Evolutionary conservation across 2,888 invertebrate species (phyloP).

Genomic region (Oscheius sp.): DNA sequence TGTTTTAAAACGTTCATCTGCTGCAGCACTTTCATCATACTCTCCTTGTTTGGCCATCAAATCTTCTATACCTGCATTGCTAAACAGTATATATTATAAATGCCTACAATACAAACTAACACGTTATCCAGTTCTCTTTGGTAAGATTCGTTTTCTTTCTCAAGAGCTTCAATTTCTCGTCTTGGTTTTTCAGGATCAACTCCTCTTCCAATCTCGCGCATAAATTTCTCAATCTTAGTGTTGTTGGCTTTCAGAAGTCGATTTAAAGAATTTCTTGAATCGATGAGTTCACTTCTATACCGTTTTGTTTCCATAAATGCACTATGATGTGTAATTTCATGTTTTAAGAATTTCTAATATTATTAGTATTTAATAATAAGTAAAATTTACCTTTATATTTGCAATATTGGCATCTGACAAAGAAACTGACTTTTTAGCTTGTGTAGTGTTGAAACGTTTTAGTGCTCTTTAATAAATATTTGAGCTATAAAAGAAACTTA

Average conservation of each 20-base stretch:
- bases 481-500: neutral
- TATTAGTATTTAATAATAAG: neutral
- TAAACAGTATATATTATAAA: neutral
- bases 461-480: neutral
- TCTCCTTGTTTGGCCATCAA: neutral
- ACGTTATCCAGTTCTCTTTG: slow-evolving; percentile 37
- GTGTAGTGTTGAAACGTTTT: neutral
- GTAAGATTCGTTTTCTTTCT: slow-evolving; percentile 36
- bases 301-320: neutral
- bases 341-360: neutral
- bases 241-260: neutral
- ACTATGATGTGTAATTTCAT: neutral
- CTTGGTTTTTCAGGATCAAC: slow-evolving; percentile 26
- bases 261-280: neutral
- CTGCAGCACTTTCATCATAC: neutral
- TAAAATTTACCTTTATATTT: neutral
- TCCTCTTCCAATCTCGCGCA: neutral
- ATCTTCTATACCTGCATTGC: neutral
- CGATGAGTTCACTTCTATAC: neutral
- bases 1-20: neutral
- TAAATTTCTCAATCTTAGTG: neutral
- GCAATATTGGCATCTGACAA: neutral
- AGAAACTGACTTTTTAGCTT: slow-evolving; percentile 14
- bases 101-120: neutral
- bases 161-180: slow-evolving; percentile 37